Percentiles rank a stretch among this genome's conserved stretches.
These are phyloP conservation scores for Halcyon badia DNA, from an alignment of 2,797 vertebrate genomes.

Conservation along the genomic window DNA sequence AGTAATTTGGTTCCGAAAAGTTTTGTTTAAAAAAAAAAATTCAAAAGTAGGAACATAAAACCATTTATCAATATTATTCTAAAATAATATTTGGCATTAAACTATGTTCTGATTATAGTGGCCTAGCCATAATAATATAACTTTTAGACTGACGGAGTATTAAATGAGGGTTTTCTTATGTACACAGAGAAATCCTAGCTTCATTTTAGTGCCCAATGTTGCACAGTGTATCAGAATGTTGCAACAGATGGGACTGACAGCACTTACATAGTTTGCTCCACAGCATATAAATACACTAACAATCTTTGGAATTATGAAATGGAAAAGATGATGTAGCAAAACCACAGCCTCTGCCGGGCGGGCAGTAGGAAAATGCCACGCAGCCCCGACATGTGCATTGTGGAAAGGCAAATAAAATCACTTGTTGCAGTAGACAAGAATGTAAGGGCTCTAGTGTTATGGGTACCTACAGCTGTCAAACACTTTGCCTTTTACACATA, in stretches of 20 bases:
- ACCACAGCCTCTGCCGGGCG: background rate
- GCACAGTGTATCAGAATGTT: background rate
- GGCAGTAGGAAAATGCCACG: background rate
- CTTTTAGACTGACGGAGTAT: background rate
- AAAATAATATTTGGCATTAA: background rate
- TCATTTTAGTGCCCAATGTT: background rate
- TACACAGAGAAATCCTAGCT: background rate
- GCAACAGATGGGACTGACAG: background rate
- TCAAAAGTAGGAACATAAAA: background rate
- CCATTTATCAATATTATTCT: background rate
- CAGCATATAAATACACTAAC: background rate
- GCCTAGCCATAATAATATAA: background rate
- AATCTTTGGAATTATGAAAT: background rate
- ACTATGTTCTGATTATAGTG: background rate
- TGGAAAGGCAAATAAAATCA: background rate
- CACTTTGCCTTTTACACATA: background rate
- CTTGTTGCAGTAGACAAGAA: background rate
- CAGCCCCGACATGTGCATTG: fast-evolving
- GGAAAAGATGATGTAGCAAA: background rate
- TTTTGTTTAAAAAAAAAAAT: background rate
- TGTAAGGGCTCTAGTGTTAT: background rate
- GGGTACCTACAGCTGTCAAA: background rate
- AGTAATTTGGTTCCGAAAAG: background rate
- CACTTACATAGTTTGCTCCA: background rate
- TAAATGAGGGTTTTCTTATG: background rate